A percentile compares a stretch with the other conserved stretches of the same genome.
These are phyloP conservation scores for Cosmia trapezina DNA, from an alignment of 2,888 invertebrate genomes.

Conservation along the genomic window DNA sequence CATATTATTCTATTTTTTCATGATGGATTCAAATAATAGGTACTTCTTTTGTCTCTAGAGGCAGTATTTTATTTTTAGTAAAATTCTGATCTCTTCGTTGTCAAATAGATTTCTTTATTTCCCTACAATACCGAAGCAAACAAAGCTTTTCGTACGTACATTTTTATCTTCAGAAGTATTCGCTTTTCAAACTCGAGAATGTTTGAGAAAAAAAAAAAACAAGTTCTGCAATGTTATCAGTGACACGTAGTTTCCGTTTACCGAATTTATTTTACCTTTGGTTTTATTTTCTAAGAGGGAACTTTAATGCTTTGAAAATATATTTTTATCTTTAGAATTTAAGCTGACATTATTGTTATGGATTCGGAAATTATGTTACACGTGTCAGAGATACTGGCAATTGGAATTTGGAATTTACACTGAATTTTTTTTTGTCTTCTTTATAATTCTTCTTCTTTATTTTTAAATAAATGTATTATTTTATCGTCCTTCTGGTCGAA, in stretches of 20 bases:
- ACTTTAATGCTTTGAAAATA: slow-evolving; percentile 31
- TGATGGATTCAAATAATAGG: not conserved
- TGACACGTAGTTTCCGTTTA: slow-evolving; percentile 54
- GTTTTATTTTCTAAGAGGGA: slow-evolving; percentile 12
- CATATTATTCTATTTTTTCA: not conserved
- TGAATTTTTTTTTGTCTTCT: not conserved
- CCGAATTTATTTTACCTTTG: slow-evolving; percentile 49
- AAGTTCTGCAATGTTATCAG: slow-evolving; percentile 51
- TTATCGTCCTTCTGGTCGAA: not conserved
- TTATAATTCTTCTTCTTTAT: no score
- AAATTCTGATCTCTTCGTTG: not conserved
- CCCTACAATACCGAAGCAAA: slow-evolving; percentile 7
- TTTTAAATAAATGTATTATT: no score
- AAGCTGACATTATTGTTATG: slow-evolving; percentile 1
- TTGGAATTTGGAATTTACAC: not conserved
- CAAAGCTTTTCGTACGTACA: slow-evolving; percentile 8
- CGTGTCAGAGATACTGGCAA: not conserved
- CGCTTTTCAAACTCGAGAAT: slow-evolving; percentile 5
- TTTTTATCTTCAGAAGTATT: slow-evolving; percentile 50
- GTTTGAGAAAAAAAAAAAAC: slow-evolving; percentile 36
- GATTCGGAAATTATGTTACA: slow-evolving; percentile 11
- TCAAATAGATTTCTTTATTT: slow-evolving; percentile 12
- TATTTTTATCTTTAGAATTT: slow-evolving; percentile 35
- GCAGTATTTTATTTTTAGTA: slow-evolving; percentile 1
- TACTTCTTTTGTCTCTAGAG: not conserved